Evolutionary conservation across 2,888 invertebrate genomes (phyloP).

Genomic region (Diaperis boleti): DNA sequence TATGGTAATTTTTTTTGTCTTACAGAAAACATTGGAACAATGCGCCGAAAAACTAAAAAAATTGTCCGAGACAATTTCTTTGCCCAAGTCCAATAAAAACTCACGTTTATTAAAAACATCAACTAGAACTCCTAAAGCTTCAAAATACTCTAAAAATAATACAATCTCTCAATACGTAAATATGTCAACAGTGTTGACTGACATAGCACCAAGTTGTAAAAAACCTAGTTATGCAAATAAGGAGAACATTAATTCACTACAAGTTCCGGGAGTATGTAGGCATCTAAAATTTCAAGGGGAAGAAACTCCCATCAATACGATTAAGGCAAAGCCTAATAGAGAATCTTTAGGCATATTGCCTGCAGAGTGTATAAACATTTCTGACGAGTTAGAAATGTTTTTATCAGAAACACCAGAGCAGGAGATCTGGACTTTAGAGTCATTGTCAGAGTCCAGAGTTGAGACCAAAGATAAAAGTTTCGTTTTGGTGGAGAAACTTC

Average conservation of each 20-base stretch:
- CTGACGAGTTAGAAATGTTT: constrained; percentile 13
- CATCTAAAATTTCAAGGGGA: constrained; percentile 1
- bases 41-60: constrained; percentile 48
- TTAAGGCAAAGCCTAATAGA: constrained; percentile 21
- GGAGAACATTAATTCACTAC: constrained; percentile 2
- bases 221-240: neutral
- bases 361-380: constrained; percentile 12
- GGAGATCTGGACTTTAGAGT: neutral
- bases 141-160: neutral
- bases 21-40: constrained; percentile 48
- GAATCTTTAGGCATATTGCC: constrained; percentile 47
- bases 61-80: constrained; percentile 35
- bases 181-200: neutral
- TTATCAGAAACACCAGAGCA: neutral
- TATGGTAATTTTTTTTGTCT: constrained; percentile 1
- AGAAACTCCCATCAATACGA: neutral
- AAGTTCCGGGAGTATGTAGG: neutral
- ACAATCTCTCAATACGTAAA: neutral
- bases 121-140: neutral
- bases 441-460: neutral
- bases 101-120: neutral
- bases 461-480: neutral
- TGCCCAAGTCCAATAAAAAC: constrained; percentile 10
- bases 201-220: neutral
- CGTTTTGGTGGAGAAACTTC: neutral